Base-by-base conservation (phyloP, 2,888 invertebrate genomes). In the Xestia sexstrigata region DNA sequence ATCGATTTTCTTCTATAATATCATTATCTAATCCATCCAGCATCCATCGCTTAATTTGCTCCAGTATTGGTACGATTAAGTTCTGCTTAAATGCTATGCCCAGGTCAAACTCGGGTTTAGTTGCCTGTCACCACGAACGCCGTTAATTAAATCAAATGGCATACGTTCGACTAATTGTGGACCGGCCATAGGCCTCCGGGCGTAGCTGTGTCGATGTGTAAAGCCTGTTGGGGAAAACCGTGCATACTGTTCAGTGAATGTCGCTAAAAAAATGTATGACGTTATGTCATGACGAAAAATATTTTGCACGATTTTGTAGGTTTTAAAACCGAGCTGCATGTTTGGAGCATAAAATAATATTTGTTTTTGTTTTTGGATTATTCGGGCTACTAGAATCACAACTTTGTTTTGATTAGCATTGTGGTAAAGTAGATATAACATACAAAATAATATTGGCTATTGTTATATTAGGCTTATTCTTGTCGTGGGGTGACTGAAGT, bases 161-260 rank as follows among this genome's bases (percentile, higher is more conserved):
- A 65, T 84, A 71, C 68, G 84, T 80, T 71, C 71, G 70, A 69
- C 84, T 82, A 80, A 82, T 84, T 84, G 84, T 82, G 75, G 39
- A 60, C 47, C 70, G 52, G 68, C 75, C 58, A 74, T 62, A 84
- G 74, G 68, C 84, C 63, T 68, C 17, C 30, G 26, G 63, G 63
- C 74, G 68, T 69, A 42, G 17, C 26, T 30, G n/a, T 65, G 52
- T 79, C 74, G 67, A 79, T 45, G 80, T 52, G 49, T 63, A 52
- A 79, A 63, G 70, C 70, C 30, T 55, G 67, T 63, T 68, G 35
- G 26, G 49, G 13, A 70, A 81, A 67, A 45, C 49, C 62, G 55
- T 47, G 13, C 17, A 15, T 42, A 65, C 39, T 65, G 62, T 67
- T 80, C 47, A 23, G 60, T 58, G 11, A 62, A 67, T 47, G 26